A percentile compares a stretch with the other conserved stretches of the same genome.
These are phyloP conservation scores for Brachyalestes nurse DNA, from an alignment of 2,797 vertebrate genomes.

Conservation along the genomic window DNA sequence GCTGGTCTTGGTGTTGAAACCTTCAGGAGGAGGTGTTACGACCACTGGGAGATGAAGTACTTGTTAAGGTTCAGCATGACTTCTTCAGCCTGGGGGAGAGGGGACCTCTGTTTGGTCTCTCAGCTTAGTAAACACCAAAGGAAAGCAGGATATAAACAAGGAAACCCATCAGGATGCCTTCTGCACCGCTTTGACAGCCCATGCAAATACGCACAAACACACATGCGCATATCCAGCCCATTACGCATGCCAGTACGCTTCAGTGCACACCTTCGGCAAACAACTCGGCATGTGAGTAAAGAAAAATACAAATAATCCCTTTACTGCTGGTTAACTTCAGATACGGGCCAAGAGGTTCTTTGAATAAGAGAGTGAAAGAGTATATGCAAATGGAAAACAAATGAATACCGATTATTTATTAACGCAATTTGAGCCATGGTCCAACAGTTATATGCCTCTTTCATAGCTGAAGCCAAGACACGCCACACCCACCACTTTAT, in stretches of 20 bases:
- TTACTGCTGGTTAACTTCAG: conserved; percentile 16
- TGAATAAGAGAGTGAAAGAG: background rate
- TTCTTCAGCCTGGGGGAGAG: conserved; percentile 50
- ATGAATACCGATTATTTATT: background rate
- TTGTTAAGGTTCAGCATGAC: conserved; percentile 66
- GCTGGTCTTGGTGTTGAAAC: background rate
- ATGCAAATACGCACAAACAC: conserved; percentile 65
- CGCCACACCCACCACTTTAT: background rate
- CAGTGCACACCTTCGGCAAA: conserved; percentile 38
- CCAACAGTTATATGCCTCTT: background rate
- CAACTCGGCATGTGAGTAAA: background rate
- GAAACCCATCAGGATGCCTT: conserved; percentile 46
- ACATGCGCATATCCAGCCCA: conserved; percentile 64
- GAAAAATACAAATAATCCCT: conserved; percentile 23
- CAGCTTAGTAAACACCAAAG: conserved; percentile 57
- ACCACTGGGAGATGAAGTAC: conserved; percentile 66
- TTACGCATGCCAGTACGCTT: conserved; percentile 37
- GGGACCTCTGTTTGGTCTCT: conserved; percentile 50
- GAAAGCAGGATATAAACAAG: conserved; percentile 72
- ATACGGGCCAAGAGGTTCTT: background rate
- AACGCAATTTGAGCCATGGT: no score
- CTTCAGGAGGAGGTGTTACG: conserved; percentile 47
- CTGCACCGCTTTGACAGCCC: background rate
- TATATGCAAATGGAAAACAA: background rate
- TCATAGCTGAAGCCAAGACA: background rate